Conservation (phyloP, 2,797 vertebrate species). For the Steatocranus sp. region DNA sequence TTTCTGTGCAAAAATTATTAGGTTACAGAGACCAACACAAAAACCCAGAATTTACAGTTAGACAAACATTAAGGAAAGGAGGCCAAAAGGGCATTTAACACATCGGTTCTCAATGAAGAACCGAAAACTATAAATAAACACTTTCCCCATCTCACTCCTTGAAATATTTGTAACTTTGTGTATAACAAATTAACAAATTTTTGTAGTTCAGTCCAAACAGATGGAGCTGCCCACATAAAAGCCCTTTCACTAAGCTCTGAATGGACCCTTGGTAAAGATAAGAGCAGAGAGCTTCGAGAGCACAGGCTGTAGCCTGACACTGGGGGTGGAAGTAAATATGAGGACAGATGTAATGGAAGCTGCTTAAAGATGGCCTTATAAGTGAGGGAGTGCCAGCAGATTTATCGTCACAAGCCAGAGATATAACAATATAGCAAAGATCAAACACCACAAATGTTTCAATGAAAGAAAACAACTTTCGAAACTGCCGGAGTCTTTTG, state of each 20-base stretch:
- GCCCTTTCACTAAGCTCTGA: constrained; percentile 2
- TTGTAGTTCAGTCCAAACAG: constrained; percentile 22
- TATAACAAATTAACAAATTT: constrained; percentile 1
- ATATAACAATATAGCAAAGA: not conserved
- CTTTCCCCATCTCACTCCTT: not conserved
- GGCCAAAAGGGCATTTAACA: not conserved
- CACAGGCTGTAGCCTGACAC: constrained; percentile 20
- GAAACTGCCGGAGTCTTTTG: not conserved
- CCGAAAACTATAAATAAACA: not conserved
- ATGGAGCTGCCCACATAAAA: constrained; percentile 43
- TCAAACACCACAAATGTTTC: not conserved
- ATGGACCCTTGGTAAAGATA: constrained; percentile 7
- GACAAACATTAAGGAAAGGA: not conserved
- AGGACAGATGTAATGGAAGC: constrained; percentile 24
- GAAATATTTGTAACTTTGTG: not conserved
- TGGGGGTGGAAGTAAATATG: not conserved
- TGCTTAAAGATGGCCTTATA: not conserved
- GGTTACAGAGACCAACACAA: not conserved
- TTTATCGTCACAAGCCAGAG: not conserved
- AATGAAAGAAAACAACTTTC: not conserved
- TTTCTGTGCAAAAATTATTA: not conserved
- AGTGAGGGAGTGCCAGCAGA: not conserved
- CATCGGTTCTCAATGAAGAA: not conserved
- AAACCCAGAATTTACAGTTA: not conserved
- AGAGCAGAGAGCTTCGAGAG: not conserved